Conservation (phyloP, 1,140 invertebrate species). For the Habropoda laboriosa region DNA sequence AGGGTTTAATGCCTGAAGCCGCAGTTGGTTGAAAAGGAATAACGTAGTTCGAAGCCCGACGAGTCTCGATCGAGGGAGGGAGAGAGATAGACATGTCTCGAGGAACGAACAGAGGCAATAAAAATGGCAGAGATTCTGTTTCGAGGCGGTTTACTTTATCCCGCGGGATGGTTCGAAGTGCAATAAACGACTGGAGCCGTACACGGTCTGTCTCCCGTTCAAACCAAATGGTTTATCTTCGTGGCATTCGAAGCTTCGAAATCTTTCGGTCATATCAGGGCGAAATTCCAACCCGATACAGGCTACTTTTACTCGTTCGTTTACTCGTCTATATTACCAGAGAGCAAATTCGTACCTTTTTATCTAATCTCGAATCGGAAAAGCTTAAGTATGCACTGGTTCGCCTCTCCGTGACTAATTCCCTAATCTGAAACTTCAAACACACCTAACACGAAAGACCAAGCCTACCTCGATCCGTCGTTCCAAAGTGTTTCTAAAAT, state of each 20-base stretch:
- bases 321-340: too few species aligned
- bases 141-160: constrained; percentile 52
- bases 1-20: not conserved
- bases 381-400: not conserved
- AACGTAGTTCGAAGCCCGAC: not conserved
- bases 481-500: not conserved
- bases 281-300: not conserved
- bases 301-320: not conserved
- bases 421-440: not conserved
- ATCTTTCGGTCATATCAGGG: constrained; percentile 9
- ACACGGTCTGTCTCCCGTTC: constrained; percentile 22
- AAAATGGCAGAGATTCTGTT: constrained; percentile 43
- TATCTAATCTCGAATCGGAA: not conserved
- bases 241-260: not conserved
- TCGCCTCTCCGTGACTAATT: not conserved
- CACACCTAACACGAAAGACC: too few species aligned
- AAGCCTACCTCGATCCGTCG: too few species aligned
- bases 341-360: not conserved
- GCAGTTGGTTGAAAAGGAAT: not conserved
- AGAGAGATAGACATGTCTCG: constrained; percentile 18
- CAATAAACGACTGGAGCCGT: constrained; percentile 51
- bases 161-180: constrained; percentile 29
- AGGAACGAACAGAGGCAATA: constrained; percentile 39
- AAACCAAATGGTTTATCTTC: constrained; percentile 31
- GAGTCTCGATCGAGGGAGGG: not conserved